These are phyloP conservation scores for Dryococelus australis DNA, from an alignment of 2,888 invertebrate genomes.

Conservation along the genomic window DNA sequence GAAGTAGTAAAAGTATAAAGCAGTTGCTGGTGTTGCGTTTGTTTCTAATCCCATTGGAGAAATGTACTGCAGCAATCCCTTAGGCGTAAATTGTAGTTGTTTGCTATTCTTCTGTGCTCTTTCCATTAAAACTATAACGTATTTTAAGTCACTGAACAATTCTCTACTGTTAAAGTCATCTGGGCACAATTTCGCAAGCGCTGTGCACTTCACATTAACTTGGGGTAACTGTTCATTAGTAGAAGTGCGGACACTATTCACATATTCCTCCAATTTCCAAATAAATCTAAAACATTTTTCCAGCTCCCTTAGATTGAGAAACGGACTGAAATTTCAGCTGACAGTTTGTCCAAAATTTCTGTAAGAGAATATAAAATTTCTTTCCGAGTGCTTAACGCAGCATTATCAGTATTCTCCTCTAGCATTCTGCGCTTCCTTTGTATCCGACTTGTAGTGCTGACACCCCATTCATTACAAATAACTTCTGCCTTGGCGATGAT, in stretches of 20 bases:
- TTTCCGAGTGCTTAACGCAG: constrained; percentile 28
- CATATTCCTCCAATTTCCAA: not conserved
- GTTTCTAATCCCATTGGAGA: not conserved
- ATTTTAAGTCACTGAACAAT: not conserved
- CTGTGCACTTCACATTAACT: not conserved
- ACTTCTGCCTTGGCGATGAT: not conserved
- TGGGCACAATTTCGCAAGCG: not conserved
- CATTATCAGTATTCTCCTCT: not conserved
- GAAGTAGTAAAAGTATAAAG: no score
- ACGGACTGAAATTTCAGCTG: not conserved
- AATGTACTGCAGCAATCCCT: constrained; percentile 20
- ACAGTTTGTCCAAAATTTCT: constrained; percentile 11
- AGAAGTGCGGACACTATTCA: not conserved
- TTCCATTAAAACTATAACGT: not conserved
- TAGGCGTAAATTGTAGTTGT: not conserved
- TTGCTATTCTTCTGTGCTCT: not conserved
- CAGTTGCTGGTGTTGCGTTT: not conserved
- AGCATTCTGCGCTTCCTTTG: not conserved
- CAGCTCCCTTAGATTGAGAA: constrained; percentile 20
- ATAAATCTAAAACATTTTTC: not conserved
- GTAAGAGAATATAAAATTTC: constrained; percentile 11
- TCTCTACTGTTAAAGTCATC: not conserved
- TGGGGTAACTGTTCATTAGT: not conserved
- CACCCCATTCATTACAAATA: constrained; percentile 1
- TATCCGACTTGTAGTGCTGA: not conserved